Conservation (phyloP, 2,888 invertebrate species). For the Abscondita cerata region DNA sequence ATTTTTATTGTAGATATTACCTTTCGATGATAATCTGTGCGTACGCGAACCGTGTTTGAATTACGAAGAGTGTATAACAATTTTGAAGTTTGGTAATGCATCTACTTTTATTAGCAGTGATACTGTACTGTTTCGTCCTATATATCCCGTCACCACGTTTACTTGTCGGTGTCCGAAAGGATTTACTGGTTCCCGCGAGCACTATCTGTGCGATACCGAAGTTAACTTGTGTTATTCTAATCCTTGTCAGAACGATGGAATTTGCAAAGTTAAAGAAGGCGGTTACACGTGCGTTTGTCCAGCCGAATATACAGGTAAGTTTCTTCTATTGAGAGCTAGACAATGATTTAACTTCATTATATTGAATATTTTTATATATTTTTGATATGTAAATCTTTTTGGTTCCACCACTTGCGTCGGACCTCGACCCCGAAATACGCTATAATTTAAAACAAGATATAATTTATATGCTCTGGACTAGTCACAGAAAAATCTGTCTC, state of each 20-base stretch:
- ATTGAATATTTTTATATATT: constrained; percentile 26
- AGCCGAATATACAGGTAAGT: constrained; percentile 74
- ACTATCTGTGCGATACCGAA: constrained; percentile 94
- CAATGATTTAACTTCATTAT: neutral
- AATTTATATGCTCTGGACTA: too few species aligned
- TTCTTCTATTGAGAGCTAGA: too few species aligned
- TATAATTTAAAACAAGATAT: too few species aligned
- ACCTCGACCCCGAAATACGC: too few species aligned
- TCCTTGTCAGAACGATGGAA: constrained; percentile 89
- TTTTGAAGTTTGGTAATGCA: constrained; percentile 91
- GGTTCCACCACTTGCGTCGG: too few species aligned
- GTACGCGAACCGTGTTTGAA: constrained; percentile 94
- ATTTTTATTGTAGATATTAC: constrained; percentile 70
- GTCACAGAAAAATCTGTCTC: too few species aligned
- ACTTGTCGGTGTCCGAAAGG: constrained; percentile 91
- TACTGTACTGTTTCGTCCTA: constrained; percentile 90
- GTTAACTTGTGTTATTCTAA: constrained; percentile 96
- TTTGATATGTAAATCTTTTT: too few species aligned
- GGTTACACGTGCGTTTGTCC: constrained; percentile 91
- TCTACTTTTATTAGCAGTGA: constrained; percentile 88
- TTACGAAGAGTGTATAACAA: constrained; percentile 90
- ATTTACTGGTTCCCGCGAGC: constrained; percentile 88
- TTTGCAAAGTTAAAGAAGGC: constrained; percentile 84
- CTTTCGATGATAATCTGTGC: constrained; percentile 96
- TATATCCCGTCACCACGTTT: constrained; percentile 93